Base-by-base conservation (phyloP, 2,113 vertebrate species). In the Athene noctua region DNA sequence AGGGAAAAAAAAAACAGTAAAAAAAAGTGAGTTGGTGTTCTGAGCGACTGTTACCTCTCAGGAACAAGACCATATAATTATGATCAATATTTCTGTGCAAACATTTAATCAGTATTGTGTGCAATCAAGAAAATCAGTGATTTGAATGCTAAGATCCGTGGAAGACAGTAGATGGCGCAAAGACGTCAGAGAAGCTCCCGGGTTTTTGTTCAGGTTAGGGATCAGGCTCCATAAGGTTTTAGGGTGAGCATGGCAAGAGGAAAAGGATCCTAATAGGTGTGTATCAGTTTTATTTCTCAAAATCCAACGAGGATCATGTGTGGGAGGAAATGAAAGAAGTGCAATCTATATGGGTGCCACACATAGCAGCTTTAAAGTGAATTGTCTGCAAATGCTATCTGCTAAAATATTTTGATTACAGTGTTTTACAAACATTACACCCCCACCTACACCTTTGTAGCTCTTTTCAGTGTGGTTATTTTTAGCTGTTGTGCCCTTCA, bases 111-210 rank as follows among this genome's bases (percentile, higher is more conserved):
- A 2, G 13, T 61, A 25, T 14, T 74, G 57, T 26, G 27, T 65
- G 52, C 23, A 47, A 34, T 9, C 9, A n/a, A 90, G 49, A 40
- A 15, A 10, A 42, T 2, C 30, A 4, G 6, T 2, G 18, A 30
- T 5, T 40, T 63, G 44, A 13, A 34, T 42, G 26, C 10, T 32
- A 27, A 62, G 47, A 34, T 38, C 65, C 17, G 25, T n/a, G 13
- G 30, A 34, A 75, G 57, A n/a, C 93, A 90, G 91, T 52, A 94
- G 92, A 19, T 87, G 94, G 95, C 78, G 73, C 62, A 67, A 84
- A 80, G 34, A 32, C 0, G 6, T 27, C 78, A 52, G 55, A 6
- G 21, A 75, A 66, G 10, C 5, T 55, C 51, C 23, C 0, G 0
- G 11, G 6, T 54, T 70, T 68, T 27, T 17, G 2, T 46, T 62